Evolutionary conservation across 2,797 vertebrate species (phyloP), one percentile per base, ranked within the genome.

Genomic region (Amblyopsis hoosieri): DNA sequence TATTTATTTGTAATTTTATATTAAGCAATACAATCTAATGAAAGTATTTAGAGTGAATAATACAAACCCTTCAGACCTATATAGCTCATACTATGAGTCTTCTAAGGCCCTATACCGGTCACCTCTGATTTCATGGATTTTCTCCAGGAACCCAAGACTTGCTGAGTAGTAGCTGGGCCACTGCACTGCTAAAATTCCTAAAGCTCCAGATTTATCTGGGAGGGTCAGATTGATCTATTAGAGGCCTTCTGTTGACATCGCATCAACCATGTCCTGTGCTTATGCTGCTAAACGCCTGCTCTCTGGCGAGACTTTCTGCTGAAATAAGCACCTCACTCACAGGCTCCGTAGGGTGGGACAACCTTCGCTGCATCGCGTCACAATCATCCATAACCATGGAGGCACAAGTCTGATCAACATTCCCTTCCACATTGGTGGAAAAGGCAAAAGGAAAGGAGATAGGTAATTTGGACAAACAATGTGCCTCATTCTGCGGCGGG

Each of bases 331-430:
- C 42, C 6, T 23, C 56, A 55, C 66, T 54, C 61, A 67, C 7
- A 1, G 61, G 75, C 73, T 81, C 67, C 71, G 79, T 19, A 12
- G 74, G 72, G 81, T 72, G 78, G 75, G 76, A 78, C 64, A 76
- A 64, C 77, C 79, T 80, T 75, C 62, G 58, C 71, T 58, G 67
- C 66, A 46, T 58, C 45, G 46, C 45, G 51, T 62, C 68, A 2
- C 57, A 70, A 80, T 89, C 89, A 86, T 87, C 81, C 79, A 87
- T 90, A 90, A 91, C 80, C 72, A 73, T 67, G 68, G 74, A 76
- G 56, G 69, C 67, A 79, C 75, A 4, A 80, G 57, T 54, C 71
- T 75, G 74, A 83, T 84, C 76, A 84, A 82, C 77, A 74, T 31
- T 61, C 62, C 51, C 56, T 51, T 60, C 61, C 60, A 50, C 62